Conservation (phyloP, 2,888 invertebrate genomes). For the Eupithecia centaureata region DNA sequence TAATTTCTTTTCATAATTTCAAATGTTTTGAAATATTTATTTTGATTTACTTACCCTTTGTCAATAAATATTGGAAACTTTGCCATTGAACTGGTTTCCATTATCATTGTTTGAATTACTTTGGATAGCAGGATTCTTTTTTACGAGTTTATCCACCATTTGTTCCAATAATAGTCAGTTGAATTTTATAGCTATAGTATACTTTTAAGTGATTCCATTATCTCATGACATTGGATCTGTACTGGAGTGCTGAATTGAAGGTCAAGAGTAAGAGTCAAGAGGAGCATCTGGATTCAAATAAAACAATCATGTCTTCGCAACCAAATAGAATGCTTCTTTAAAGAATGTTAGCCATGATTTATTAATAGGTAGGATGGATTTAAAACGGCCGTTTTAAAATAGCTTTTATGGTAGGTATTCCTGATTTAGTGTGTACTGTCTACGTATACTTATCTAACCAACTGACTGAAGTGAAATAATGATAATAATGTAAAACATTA, state of each 20-base stretch:
- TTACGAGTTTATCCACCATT: not conserved
- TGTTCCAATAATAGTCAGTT: not conserved
- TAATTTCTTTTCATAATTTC: not conserved
- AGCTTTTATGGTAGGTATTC: not conserved
- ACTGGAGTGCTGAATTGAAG: slow-evolving; percentile 27
- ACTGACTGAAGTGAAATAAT: not conserved
- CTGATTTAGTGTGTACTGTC: not conserved
- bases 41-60: not conserved
- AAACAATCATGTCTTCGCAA: slow-evolving; percentile 16
- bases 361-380: not conserved
- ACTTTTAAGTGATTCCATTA: slow-evolving; percentile 28
- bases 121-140: not conserved
- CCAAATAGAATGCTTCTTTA: slow-evolving; percentile 19
- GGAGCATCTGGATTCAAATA: slow-evolving; percentile 32
- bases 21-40: not conserved
- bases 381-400: not conserved
- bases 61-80: not conserved
- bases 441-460: too few species aligned
- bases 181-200: slow-evolving; percentile 10
- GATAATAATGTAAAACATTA: not conserved
- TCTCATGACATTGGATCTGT: slow-evolving; percentile 39
- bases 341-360: slow-evolving; percentile 29
- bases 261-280: slow-evolving; percentile 29
- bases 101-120: not conserved
- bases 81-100: not conserved